Percentiles rank a stretch among this genome's conserved stretches.
Conservation (phyloP, 2,113 vertebrate species). For the Eonycteris spelaea region DNA sequence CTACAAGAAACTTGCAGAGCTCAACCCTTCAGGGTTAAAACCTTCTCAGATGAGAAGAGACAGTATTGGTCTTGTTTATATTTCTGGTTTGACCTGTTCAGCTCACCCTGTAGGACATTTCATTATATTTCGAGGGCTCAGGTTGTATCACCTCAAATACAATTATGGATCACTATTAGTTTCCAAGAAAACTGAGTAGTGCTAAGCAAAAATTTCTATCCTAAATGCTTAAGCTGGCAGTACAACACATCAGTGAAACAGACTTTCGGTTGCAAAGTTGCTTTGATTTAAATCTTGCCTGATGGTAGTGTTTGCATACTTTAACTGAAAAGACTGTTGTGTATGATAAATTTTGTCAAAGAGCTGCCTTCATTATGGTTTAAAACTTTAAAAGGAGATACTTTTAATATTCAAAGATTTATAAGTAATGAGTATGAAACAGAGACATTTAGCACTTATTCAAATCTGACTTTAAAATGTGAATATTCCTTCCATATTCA, state of each 20-base stretch:
- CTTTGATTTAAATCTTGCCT: conserved; percentile 53
- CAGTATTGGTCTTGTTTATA: conserved; percentile 21
- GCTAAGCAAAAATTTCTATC: conserved; percentile 13
- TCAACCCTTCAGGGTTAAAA: neutral
- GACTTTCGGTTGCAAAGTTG: neutral
- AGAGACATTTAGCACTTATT: neutral
- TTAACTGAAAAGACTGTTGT: conserved; percentile 44
- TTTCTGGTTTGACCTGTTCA: conserved; percentile 28
- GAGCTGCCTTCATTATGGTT: neutral
- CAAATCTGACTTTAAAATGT: neutral
- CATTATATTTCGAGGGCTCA: neutral
- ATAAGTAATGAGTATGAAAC: neutral
- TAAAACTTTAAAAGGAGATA: neutral
- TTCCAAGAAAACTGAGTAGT: neutral
- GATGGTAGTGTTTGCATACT: neutral
- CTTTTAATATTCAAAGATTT: conserved; percentile 20
- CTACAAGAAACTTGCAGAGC: neutral
- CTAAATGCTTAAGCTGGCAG: neutral
- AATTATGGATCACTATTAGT: neutral
- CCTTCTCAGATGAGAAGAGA: neutral
- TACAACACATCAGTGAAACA: neutral
- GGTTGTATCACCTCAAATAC: conserved; percentile 18
- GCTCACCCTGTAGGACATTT: neutral
- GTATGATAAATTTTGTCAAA: conserved; percentile 34
- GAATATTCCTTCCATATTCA: neutral